These are phyloP conservation scores for Pristionchus maxplancki DNA, from an alignment of 2,888 invertebrate species.

Conservation along the genomic window DNA sequence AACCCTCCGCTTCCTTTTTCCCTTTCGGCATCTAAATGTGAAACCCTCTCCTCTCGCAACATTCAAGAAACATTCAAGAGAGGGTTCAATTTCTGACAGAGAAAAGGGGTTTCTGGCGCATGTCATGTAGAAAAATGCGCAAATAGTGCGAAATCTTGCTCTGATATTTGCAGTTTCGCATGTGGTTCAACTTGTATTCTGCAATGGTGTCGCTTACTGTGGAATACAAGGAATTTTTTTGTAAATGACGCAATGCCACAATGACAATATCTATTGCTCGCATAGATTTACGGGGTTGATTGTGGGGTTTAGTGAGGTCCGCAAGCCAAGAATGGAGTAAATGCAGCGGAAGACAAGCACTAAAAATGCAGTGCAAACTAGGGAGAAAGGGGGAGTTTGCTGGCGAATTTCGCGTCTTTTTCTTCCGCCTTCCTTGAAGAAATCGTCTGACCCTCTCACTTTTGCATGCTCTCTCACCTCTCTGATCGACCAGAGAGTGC, in stretches of 20 bases:
- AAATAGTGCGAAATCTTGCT: not conserved
- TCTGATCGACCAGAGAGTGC: too few species aligned
- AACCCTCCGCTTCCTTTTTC: not conserved
- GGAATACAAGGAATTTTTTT: not conserved
- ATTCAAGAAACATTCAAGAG: not conserved
- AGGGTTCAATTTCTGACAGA: constrained; percentile 5
- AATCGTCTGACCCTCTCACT: too few species aligned
- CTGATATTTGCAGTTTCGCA: not conserved
- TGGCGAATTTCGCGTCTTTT: too few species aligned
- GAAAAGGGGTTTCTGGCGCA: too few species aligned
- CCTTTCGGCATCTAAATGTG: not conserved
- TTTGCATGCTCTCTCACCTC: too few species aligned
- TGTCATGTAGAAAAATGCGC: not conserved
- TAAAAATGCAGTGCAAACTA: constrained; percentile 27
- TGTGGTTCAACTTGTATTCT: not conserved
- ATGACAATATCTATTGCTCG: too few species aligned
- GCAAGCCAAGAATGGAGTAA: not conserved
- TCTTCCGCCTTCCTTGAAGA: too few species aligned
- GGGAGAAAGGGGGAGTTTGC: too few species aligned
- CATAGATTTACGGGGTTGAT: too few species aligned
- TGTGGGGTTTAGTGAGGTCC: too few species aligned
- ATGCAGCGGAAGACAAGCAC: not conserved
- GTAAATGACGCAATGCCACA: not conserved
- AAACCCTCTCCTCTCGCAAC: constrained; percentile 8
- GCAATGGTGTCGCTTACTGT: not conserved